Base-by-base conservation (phyloP, 1,140 invertebrate genomes). In the Venustaconcha ellipsiformis region DNA sequence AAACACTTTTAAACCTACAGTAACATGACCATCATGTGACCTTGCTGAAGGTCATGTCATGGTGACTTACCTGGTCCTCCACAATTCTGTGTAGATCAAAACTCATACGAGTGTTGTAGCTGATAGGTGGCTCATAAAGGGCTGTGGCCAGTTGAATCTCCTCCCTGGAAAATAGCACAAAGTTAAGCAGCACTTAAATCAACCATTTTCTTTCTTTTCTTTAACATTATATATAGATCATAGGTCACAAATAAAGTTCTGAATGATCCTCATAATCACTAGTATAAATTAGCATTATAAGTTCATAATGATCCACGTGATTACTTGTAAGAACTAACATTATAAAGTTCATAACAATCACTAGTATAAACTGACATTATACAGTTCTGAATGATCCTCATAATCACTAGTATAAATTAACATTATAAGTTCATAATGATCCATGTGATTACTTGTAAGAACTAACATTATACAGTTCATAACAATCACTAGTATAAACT, bases 1-100 rank as follows among this genome's bases (percentile, higher is more conserved):
- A 58, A 18, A 13, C n/a, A 37, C 64, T 37, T 14, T 14, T 17
- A 57, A 12, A 14, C 59, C 14, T 57, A n/a, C 66, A 8, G 23
- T 57, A 48, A 6, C 30, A 62, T 71, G 17, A 20, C 11, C 67
- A 48, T n/a, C 26, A 18, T 14, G 57, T 37, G 17, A 69, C 23
- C 48, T 13, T 66, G n/a, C n/a, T n/a, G n/a, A n/a, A n/a, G n/a
- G 8, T 30, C 37, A 69, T 37, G 13, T 20, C n/a, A 60, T 17
- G 13, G 48, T 20, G 62, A 65, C 68, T 66, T 23, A 89, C 88
- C 87, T 89, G 88, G 78, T 89, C 88, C 74, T 89, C 88, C 14
- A 89, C 83, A 76, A 89, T 86, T 69, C 88, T 82, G 63, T 82
- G 77, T 73, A 89, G 70, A 74, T 89, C 88, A 84, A 86, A 89